Evolutionary conservation across 2,797 vertebrate genomes (phyloP), one percentile per base, ranked within the genome.

Genomic region (Lacerta bilineata): DNA sequence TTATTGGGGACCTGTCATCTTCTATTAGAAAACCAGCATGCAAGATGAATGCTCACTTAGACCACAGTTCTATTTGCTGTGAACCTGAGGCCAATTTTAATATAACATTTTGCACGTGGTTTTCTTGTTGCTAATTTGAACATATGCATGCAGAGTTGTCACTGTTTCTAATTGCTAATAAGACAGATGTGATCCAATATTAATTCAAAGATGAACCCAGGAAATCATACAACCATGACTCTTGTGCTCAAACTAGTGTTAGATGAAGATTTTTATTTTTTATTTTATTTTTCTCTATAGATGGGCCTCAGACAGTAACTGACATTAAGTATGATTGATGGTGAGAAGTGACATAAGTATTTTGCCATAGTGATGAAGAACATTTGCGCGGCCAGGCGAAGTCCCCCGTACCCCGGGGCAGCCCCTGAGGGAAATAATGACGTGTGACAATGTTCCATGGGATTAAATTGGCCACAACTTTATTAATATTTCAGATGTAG

Each of bases 1-100:
- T 90, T 86, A 74, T 72, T 79, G 84, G 59, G 33, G 10, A 76
- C 3, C 80, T 78, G 81, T 27, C 11, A 64, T 64, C 61, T 84
- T 59, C 69, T 59, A 20, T 59, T 74, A 39, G 72, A 59, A 74
- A 84, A 9, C 8, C 79, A 81, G 59, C 23, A 74, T 84, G 11
- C n/a, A 74, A 50, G 15, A 39, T 84, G 39, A 15, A 23, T 84
- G 8, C 33, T 84, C 17, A 29, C 25, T 64, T 64, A 64, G 17
- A 17, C 64, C 8, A 69, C 13, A 43, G 84, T 55, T 8, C 85
- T 29, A 88, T 0, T 36, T 82, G 2, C 27, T 90, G 13, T n/a
- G 41, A 88, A 83, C 86, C 71, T 3, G 11, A 81, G 1, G 55
- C 79, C 29, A 76, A 50, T 10, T 1, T 72, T 80, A 10, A 84